Evolutionary conservation across 1,140 invertebrate genomes (phyloP).

Genomic region (Monomorium pharaonis): DNA sequence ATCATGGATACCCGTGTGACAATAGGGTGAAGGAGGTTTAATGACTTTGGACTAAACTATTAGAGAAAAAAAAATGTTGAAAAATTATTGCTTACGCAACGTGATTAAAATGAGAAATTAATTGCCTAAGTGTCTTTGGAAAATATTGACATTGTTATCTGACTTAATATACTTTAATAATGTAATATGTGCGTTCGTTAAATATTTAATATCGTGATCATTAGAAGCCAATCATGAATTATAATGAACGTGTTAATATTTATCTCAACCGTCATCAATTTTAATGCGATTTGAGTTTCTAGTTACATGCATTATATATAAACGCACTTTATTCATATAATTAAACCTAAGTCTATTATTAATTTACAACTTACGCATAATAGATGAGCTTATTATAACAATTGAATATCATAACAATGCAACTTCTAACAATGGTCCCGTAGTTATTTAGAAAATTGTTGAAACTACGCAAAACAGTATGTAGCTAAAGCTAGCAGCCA

Average conservation of each 20-base stretch:
- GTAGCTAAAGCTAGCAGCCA: too few species aligned
- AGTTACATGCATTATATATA: slow-evolving; percentile 7
- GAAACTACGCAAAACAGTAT: neutral
- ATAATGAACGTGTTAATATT: slow-evolving; percentile 21
- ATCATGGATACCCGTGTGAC: slow-evolving; percentile 46
- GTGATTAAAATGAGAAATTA: neutral
- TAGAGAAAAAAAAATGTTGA: neutral
- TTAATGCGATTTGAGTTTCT: slow-evolving; percentile 17
- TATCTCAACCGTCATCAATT: neutral
- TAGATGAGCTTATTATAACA: slow-evolving; percentile 20
- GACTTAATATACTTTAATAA: neutral
- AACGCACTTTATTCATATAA: neutral
- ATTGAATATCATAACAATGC: neutral
- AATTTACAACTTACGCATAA: slow-evolving; percentile 29
- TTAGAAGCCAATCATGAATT: slow-evolving; percentile 6
- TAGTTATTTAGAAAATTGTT: neutral
- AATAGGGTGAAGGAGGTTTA: slow-evolving; percentile 58
- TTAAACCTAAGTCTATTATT: slow-evolving; percentile 37
- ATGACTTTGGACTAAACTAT: slow-evolving; percentile 20
- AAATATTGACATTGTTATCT: neutral
- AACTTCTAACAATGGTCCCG: neutral
- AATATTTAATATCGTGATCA: slow-evolving; percentile 8
- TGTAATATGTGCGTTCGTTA: neutral
- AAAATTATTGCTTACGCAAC: neutral
- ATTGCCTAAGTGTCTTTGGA: neutral